A percentile compares a stretch with the other conserved stretches of the same genome.
These are phyloP conservation scores for Cheilosia impressa DNA, from an alignment of 2,888 invertebrate species.

Conservation along the genomic window DNA sequence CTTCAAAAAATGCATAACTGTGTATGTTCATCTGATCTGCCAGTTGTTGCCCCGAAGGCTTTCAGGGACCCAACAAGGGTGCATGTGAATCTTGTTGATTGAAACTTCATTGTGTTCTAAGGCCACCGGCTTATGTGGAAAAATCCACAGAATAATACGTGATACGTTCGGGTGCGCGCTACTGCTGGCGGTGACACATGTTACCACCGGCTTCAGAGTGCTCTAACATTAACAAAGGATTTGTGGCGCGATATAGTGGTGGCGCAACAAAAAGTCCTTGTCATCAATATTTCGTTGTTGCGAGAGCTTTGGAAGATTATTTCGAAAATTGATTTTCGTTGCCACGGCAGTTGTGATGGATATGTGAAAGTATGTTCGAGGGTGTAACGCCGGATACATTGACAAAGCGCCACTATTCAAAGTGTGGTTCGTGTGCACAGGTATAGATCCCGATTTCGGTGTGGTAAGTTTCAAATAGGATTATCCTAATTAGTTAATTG, in stretches of 20 bases:
- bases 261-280: conserved; percentile 47
- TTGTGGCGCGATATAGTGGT: conserved; percentile 54
- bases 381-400: conserved; percentile 9
- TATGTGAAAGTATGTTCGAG: conserved; percentile 1
- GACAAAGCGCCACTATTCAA: not conserved
- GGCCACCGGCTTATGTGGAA: conserved; percentile 58
- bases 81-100: conserved; percentile 73
- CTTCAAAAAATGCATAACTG: conserved; percentile 22
- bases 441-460: not conserved
- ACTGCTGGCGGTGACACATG: conserved; percentile 59
- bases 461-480: not conserved
- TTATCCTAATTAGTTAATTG: conserved; percentile 42
- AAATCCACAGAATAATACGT: conserved; percentile 56
- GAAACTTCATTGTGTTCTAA: conserved; percentile 66
- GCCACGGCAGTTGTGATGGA: conserved; percentile 23
- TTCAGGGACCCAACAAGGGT: conserved; percentile 43
- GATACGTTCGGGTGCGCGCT: conserved; percentile 30
- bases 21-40: not conserved
- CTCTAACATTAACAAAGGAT: conserved; percentile 73
- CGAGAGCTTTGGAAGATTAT: conserved; percentile 40
- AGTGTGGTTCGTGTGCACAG: not conserved
- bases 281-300: conserved; percentile 61
- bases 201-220: conserved; percentile 56
- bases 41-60: conserved; percentile 42
- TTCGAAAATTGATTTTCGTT: conserved; percentile 64